These are phyloP conservation scores for Noctua janthe DNA, from an alignment of 2,888 invertebrate genomes.

Conservation along the genomic window DNA sequence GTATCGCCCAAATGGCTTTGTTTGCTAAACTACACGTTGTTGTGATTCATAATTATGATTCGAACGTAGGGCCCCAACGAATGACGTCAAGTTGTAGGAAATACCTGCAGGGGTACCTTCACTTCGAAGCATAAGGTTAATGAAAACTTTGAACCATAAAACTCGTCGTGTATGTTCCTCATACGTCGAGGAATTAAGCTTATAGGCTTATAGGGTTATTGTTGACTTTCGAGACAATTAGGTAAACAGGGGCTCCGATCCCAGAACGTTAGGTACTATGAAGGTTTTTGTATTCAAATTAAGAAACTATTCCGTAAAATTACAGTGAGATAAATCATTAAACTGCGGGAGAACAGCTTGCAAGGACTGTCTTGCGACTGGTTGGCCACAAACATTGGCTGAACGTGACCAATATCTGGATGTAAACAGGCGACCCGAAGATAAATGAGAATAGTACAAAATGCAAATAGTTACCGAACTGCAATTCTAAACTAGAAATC, in stretches of 20 bases:
- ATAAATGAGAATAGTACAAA: conserved; percentile 72
- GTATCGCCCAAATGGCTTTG: conserved; percentile 3
- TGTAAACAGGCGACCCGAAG: conserved; percentile 56
- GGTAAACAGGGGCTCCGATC: background rate
- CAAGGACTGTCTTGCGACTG: background rate
- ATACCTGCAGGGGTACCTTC: background rate
- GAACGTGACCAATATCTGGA: conserved; percentile 52
- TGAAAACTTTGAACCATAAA: background rate
- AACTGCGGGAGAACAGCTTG: background rate
- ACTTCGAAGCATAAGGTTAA: background rate
- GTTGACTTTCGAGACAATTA: background rate
- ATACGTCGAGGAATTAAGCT: background rate
- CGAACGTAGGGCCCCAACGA: background rate
- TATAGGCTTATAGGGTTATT: background rate
- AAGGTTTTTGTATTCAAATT: background rate
- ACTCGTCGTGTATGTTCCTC: background rate
- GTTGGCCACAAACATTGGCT: conserved; percentile 15
- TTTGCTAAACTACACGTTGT: background rate
- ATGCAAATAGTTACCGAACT: conserved; percentile 82
- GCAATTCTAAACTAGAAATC: conserved; percentile 80
- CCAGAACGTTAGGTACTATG: background rate
- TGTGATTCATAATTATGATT: background rate
- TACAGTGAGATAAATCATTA: background rate
- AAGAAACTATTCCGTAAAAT: background rate
- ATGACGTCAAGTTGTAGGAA: background rate